phyloP scores from a whole-genome alignment of 2,888 invertebrate genomes.

The Labia minor region DNA sequence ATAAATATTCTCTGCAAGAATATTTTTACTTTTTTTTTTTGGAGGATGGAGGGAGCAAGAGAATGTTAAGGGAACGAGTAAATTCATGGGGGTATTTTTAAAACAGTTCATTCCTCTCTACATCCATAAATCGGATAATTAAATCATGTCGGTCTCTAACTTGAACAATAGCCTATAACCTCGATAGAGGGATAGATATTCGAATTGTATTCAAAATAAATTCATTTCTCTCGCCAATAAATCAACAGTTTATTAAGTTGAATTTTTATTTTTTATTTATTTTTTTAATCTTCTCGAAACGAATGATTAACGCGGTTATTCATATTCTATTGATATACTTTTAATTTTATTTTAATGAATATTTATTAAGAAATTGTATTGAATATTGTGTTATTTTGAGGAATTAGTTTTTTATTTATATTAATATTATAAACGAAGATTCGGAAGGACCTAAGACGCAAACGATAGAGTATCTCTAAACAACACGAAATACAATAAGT shows the following conservation, averaged over 20 bases:
- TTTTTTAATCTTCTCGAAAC: not conserved
- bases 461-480: too few species aligned
- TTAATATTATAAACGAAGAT: too few species aligned
- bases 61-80: too few species aligned
- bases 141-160: not conserved
- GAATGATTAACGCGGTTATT: not conserved
- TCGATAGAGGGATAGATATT: too few species aligned
- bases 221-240: not conserved
- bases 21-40: not conserved
- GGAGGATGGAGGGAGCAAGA: too few species aligned
- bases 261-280: not conserved
- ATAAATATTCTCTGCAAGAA: not conserved
- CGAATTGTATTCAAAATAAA: conserved; percentile 6
- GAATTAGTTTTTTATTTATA: too few species aligned
- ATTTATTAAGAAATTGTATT: too few species aligned
- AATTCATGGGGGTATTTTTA: not conserved
- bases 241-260: not conserved
- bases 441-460: too few species aligned
- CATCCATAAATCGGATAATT: not conserved
- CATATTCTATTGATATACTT: not conserved
- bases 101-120: not conserved
- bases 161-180: not conserved
- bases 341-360: not conserved
- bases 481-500: too few species aligned
- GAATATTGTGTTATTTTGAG: too few species aligned